phyloP scores from a whole-genome alignment of 2,113 vertebrate species.

The Pao palembangensis region DNA sequence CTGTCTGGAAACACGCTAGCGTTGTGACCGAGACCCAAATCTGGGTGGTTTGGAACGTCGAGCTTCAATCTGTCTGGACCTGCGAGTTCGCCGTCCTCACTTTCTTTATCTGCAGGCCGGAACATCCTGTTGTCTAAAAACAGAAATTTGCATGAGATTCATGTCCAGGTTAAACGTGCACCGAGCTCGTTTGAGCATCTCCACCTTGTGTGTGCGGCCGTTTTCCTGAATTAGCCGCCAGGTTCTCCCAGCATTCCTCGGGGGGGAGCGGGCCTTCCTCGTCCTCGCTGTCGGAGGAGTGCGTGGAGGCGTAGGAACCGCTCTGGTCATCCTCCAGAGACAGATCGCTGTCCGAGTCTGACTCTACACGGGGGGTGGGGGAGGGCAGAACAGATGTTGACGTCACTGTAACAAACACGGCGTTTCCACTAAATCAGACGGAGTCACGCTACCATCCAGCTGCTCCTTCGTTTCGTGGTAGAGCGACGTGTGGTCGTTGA shows the following conservation, averaged over 20 bases:
- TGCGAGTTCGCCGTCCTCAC: slow-evolving; percentile 61
- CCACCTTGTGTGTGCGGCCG: slow-evolving; percentile 58
- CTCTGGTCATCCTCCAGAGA: slow-evolving; percentile 90
- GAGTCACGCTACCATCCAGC: slow-evolving; percentile 65
- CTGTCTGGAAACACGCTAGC: slow-evolving; percentile 46
- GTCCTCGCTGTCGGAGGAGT: slow-evolving; percentile 90
- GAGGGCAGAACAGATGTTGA: background rate
- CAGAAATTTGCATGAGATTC: no score
- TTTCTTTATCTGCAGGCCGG: slow-evolving; percentile 78
- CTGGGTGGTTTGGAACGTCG: slow-evolving; percentile 48
- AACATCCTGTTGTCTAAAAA: slow-evolving; percentile 68
- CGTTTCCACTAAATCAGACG: background rate
- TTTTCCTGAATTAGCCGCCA: slow-evolving; percentile 68
- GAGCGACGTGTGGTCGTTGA: slow-evolving; percentile 76
- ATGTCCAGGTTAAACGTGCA: background rate
- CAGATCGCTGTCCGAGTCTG: slow-evolving; percentile 90
- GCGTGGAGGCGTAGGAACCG: slow-evolving; percentile 87
- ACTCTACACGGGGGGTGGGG: slow-evolving; percentile 81
- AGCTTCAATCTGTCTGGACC: slow-evolving; percentile 50
- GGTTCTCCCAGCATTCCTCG: slow-evolving; percentile 83
- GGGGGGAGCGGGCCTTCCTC: slow-evolving; percentile 78
- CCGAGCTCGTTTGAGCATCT: no score
- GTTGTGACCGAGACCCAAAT: slow-evolving; percentile 7
- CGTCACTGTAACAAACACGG: accelerated
- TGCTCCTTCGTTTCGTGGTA: slow-evolving; percentile 78